A percentile compares a stretch with the other conserved stretches of the same genome.
These are phyloP conservation scores for Dicrostonyx torquatus DNA, from an alignment of 2,797 vertebrate species.

Conservation along the genomic window DNA sequence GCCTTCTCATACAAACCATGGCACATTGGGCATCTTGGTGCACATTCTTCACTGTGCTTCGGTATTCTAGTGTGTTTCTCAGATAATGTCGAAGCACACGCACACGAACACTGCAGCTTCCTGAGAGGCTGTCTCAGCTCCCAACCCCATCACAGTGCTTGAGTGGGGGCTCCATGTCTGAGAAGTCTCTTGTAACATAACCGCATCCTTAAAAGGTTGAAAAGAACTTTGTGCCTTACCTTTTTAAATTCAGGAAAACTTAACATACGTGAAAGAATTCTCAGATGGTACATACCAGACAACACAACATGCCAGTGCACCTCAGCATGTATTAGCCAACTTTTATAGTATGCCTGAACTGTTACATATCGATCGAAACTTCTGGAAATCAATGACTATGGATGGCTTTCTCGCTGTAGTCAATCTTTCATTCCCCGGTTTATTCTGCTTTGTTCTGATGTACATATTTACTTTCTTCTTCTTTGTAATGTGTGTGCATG, in stretches of 20 bases:
- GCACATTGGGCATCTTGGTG: neutral
- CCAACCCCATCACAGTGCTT: conserved; percentile 68
- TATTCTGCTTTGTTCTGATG: conserved; percentile 21
- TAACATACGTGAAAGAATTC: conserved; percentile 27
- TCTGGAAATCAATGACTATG: conserved; percentile 33
- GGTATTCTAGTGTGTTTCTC: neutral
- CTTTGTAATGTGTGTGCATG: neutral
- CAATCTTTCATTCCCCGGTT: neutral
- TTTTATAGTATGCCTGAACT: neutral
- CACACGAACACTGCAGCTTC: conserved; percentile 40
- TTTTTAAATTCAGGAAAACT: conserved; percentile 57
- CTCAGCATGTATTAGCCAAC: neutral
- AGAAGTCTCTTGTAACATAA: conserved; percentile 64
- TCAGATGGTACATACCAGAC: neutral
- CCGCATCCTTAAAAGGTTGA: neutral
- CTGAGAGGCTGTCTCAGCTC: conserved; percentile 61
- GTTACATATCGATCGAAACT: neutral
- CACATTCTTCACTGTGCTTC: neutral
- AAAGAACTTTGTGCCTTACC: neutral
- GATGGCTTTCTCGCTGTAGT: conserved; percentile 24
- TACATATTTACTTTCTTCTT: neutral
- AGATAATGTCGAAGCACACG: conserved; percentile 2
- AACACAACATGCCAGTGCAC: neutral
- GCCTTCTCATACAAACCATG: neutral
- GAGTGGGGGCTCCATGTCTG: neutral